These are phyloP conservation scores for Lagria hirta DNA, from an alignment of 2,888 invertebrate species.

Conservation along the genomic window DNA sequence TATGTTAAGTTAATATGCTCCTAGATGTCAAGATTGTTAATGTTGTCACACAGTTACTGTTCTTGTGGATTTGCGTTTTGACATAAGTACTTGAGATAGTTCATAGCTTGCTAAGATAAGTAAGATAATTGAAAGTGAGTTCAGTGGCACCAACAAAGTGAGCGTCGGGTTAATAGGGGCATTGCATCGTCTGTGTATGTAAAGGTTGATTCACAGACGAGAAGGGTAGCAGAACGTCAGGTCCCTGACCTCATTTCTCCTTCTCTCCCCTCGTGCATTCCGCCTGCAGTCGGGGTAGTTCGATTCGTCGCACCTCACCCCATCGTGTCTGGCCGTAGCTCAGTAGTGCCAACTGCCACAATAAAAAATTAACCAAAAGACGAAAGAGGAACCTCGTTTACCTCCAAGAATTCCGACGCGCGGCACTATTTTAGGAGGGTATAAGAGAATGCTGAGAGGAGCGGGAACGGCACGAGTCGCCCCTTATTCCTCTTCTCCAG, in stretches of 20 bases:
- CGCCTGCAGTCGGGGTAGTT: slow-evolving; percentile 17
- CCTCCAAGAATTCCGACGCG: too few species aligned
- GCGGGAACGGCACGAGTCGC: slow-evolving; percentile 4
- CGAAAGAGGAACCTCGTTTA: too few species aligned
- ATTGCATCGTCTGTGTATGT: slow-evolving; percentile 6
- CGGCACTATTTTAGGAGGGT: slow-evolving; percentile 28
- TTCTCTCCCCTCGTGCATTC: slow-evolving; percentile 53
- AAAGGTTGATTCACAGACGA: slow-evolving; percentile 14
- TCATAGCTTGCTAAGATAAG: too few species aligned
- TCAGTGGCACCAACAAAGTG: slow-evolving; percentile 15
- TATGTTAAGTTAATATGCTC: too few species aligned
- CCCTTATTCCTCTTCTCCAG: slow-evolving; percentile 10
- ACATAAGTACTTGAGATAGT: too few species aligned
- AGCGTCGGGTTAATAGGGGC: slow-evolving; percentile 10
- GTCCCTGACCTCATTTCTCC: slow-evolving; percentile 61
- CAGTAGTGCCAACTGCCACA: slow-evolving; percentile 8
- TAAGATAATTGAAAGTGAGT: slow-evolving; percentile 17
- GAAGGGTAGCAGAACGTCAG: slow-evolving; percentile 44
- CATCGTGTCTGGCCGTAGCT: slow-evolving; percentile 12
- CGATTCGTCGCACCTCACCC: slow-evolving; percentile 29
- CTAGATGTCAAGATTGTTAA: too few species aligned
- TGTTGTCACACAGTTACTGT: too few species aligned
- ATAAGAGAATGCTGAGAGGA: slow-evolving; percentile 5
- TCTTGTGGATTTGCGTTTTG: too few species aligned
- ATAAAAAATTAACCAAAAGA: slow-evolving; percentile 8